A percentile compares a stretch with the other conserved stretches of the same genome.
Evolutionary conservation across 2,113 vertebrate genomes (phyloP).

Genomic region (Nibea coibor): DNA sequence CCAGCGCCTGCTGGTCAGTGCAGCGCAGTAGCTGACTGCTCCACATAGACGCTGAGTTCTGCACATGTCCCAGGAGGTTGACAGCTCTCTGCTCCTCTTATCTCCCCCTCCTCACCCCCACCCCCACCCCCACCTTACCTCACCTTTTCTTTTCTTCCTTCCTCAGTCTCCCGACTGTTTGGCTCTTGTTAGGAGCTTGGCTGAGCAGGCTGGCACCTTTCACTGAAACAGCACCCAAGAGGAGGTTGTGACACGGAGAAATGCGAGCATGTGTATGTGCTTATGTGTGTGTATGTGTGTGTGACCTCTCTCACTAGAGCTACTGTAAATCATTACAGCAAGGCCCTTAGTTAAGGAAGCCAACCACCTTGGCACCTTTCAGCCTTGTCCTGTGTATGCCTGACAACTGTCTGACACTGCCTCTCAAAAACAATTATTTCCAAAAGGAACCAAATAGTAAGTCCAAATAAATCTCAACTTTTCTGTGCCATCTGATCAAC

Average conservation of each 20-base stretch:
- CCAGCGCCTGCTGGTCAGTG: slow-evolving; percentile 65
- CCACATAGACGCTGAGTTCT: slow-evolving; percentile 50
- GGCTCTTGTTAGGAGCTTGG: slow-evolving; percentile 82
- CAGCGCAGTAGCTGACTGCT: slow-evolving; percentile 53
- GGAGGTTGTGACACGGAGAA: slow-evolving; percentile 69
- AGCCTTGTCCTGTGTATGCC: slow-evolving; percentile 48
- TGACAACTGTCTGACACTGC: slow-evolving; percentile 43
- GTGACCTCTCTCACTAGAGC: slow-evolving; percentile 67
- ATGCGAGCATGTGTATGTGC: slow-evolving; percentile 34
- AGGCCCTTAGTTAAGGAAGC: slow-evolving; percentile 65
- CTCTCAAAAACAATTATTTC: slow-evolving; percentile 55
- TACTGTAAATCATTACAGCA: slow-evolving; percentile 75
- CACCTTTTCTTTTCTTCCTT: slow-evolving; percentile 34
- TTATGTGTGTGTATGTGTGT: slow-evolving; percentile 17
- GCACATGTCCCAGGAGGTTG: slow-evolving; percentile 63
- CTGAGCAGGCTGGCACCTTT: slow-evolving; percentile 77
- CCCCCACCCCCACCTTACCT: slow-evolving; percentile 41
- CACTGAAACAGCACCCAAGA: slow-evolving; percentile 77
- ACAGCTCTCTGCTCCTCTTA: slow-evolving; percentile 73
- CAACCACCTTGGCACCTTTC: slow-evolving; percentile 62
- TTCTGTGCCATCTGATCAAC: slow-evolving; percentile 1
- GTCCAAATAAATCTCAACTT: slow-evolving; percentile 28
- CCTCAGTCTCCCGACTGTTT: slow-evolving; percentile 67
- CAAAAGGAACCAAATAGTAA: slow-evolving; percentile 10
- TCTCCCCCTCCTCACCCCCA: slow-evolving; percentile 39